These are phyloP conservation scores for Tachuris rubrigastra DNA, from an alignment of 2,113 vertebrate genomes.

Conservation along the genomic window DNA sequence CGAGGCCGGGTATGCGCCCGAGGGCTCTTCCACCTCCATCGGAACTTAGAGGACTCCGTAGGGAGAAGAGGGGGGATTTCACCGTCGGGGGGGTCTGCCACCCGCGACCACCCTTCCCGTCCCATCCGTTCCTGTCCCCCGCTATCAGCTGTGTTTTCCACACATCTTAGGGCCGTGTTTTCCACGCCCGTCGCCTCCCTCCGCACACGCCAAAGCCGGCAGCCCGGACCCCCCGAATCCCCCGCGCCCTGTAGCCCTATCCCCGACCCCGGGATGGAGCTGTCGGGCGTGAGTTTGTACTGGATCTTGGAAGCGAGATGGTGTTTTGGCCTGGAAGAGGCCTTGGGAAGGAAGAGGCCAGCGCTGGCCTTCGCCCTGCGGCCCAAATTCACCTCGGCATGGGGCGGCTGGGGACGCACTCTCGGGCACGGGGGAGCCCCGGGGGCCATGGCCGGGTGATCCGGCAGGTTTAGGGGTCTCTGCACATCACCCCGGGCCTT, in stretches of 20 bases:
- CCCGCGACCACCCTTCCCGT: rapidly evolving
- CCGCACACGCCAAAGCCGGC: not conserved
- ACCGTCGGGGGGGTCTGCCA: rapidly evolving
- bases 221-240: not conserved
- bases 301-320: rapidly evolving
- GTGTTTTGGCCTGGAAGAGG: not conserved
- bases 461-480: not conserved
- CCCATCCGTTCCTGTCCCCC: not conserved
- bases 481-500: not conserved
- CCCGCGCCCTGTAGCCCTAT: rapidly evolving
- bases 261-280: not conserved
- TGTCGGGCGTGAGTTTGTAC: not conserved
- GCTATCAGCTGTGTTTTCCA: not conserved
- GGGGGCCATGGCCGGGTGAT: rapidly evolving
- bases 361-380: not conserved
- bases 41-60: not conserved
- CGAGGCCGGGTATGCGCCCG: not conserved
- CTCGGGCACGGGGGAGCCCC: rapidly evolving
- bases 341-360: not conserved
- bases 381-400: not conserved
- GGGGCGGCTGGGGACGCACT: not conserved
- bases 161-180: not conserved
- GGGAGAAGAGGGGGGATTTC: not conserved
- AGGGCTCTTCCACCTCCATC: not conserved
- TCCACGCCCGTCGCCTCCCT: not conserved